A percentile compares a stretch with the other conserved stretches of the same genome.
Evolutionary conservation across 2,113 vertebrate genomes (phyloP).

Genomic region (Neogobius melanostomus): DNA sequence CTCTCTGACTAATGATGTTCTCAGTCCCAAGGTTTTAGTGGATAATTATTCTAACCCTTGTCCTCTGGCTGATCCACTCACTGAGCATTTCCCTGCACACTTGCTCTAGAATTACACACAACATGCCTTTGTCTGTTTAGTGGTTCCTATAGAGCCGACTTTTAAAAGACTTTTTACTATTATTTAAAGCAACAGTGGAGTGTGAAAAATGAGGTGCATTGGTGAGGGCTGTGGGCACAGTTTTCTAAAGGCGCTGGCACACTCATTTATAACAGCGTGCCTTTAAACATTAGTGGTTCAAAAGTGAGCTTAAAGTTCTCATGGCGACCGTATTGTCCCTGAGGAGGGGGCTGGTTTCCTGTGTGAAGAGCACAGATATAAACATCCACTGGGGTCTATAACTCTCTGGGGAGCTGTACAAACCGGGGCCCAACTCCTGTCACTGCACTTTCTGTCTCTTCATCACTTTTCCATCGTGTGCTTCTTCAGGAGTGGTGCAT

Average conservation of each 20-base stretch:
- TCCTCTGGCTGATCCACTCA: conserved; percentile 68
- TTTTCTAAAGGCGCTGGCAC: conserved; percentile 20
- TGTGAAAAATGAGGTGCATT: conserved; percentile 10
- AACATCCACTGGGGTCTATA: conserved; percentile 36
- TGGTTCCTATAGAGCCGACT: conserved; percentile 12
- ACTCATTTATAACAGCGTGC: conserved; percentile 30
- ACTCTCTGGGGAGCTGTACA: conserved; percentile 45
- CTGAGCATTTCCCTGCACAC: conserved; percentile 40
- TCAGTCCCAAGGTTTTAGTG: conserved; percentile 72
- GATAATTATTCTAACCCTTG: conserved; percentile 79
- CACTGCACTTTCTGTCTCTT: conserved; percentile 49
- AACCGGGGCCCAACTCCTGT: conserved; percentile 42
- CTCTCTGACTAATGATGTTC: conserved; percentile 73
- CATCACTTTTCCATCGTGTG: conserved; percentile 57
- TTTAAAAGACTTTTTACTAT: conserved; percentile 27
- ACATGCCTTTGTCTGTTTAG: conserved; percentile 15
- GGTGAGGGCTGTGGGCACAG: conserved; percentile 2
- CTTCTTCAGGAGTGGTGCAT: conserved; percentile 19
- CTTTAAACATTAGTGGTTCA: conserved; percentile 26
- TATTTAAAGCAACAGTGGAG: conserved; percentile 1
- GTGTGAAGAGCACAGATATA: conserved; percentile 24
- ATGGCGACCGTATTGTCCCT: conserved; percentile 35
- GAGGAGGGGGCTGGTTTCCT: conserved; percentile 18
- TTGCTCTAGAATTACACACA: conserved; percentile 50
- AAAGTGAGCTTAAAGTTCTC: conserved; percentile 45